Evolutionary conservation across 2,113 vertebrate genomes (phyloP).

Genomic region (Onychostoma macrolepis): DNA sequence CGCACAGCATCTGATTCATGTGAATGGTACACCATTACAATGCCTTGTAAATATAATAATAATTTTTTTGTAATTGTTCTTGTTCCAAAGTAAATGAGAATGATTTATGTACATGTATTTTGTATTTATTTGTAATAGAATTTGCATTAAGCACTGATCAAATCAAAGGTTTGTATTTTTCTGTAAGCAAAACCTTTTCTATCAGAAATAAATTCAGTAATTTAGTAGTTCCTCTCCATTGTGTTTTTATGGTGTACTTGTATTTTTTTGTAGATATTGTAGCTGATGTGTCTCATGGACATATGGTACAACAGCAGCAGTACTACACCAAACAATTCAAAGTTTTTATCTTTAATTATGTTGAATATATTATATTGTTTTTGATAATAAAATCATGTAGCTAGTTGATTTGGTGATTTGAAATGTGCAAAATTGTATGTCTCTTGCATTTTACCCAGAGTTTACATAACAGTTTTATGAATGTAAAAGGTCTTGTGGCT

Average conservation of each 20-base stretch:
- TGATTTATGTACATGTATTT: slow-evolving; percentile 31
- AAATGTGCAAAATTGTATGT: not conserved
- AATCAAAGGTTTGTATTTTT: slow-evolving; percentile 17
- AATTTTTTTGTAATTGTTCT: not conserved
- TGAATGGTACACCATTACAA: slow-evolving; percentile 1
- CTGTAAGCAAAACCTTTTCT: not conserved
- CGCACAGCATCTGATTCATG: slow-evolving; percentile 4
- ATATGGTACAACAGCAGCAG: too few species aligned
- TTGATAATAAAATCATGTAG: not conserved
- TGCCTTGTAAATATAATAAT: slow-evolving; percentile 2
- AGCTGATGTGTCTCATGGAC: not conserved
- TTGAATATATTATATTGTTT: not conserved
- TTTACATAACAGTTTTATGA: not conserved
- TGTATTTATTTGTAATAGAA: slow-evolving; percentile 26
- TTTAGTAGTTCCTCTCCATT: not conserved
- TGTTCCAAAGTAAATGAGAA: not conserved
- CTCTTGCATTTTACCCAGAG: not conserved
- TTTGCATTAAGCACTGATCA: slow-evolving; percentile 26
- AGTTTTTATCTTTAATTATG: not conserved
- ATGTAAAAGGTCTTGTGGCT: not conserved
- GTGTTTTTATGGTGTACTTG: too few species aligned
- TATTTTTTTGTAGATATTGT: too few species aligned
- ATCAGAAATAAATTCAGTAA: slow-evolving; percentile 18
- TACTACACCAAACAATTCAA: too few species aligned
- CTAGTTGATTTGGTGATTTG: not conserved